A percentile compares a stretch with the other conserved stretches of the same genome.
These are phyloP conservation scores for Morone saxatilis DNA, from an alignment of 2,113 vertebrate species.

Conservation along the genomic window DNA sequence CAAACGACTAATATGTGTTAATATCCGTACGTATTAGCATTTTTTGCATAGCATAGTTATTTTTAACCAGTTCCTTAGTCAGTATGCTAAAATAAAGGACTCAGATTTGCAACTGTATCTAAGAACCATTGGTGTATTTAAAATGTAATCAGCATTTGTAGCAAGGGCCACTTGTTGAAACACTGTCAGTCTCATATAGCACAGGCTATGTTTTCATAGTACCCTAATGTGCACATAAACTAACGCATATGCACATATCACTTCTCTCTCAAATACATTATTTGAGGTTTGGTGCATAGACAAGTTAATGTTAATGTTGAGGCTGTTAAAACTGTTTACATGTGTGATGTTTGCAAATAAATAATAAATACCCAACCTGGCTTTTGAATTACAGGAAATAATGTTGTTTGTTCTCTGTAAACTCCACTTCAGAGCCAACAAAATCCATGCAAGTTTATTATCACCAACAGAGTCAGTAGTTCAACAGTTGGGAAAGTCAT, in stretches of 20 bases:
- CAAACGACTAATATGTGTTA: too few relatives aligned
- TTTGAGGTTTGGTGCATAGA: not conserved
- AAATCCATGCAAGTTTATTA: not conserved
- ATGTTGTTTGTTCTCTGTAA: not conserved
- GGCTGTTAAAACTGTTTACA: not conserved
- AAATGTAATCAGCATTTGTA: not conserved
- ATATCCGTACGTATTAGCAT: not conserved
- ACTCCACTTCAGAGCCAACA: not conserved
- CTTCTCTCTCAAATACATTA: not conserved
- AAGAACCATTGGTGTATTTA: not conserved
- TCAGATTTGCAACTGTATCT: not conserved
- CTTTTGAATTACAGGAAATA: not conserved
- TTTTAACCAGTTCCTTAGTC: not conserved
- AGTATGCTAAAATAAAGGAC: not conserved
- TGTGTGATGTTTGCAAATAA: not conserved
- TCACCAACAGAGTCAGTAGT: not conserved
- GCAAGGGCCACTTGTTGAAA: not conserved
- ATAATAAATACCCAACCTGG: not conserved
- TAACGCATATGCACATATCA: not conserved
- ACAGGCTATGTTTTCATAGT: not conserved
- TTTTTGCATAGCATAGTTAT: not conserved
- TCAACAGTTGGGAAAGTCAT: conserved; percentile 10
- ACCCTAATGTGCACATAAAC: not conserved
- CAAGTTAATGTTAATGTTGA: not conserved
- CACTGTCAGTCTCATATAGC: not conserved